Evolutionary conservation across 35 echinoderm and acorn worm genomes (phyloP), one percentile per base, ranked within the genome.

Genomic region (Chiridota heheva): DNA sequence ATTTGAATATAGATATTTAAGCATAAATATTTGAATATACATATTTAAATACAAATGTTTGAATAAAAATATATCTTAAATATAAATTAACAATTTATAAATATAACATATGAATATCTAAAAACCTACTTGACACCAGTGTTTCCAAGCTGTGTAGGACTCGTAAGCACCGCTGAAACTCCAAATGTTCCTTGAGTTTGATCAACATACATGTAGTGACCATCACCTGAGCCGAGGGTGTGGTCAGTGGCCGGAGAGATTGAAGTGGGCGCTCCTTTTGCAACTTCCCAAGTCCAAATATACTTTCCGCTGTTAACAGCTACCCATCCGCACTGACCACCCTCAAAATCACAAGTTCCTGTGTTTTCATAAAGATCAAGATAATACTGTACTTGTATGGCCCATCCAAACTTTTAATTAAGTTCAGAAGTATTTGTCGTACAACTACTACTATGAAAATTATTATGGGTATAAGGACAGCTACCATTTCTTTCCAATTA

Each of bases 321-420:
- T 42, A 56, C 40, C 82, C 82, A 86, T 6, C 70, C 82, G 46
- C 82, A 86, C 15, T 60, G 55, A 42, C 70, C 70, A 63, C 27
- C 37, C 44, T 86, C 82, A 86, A 86, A 86, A 28, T 73, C 70
- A 86, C 82, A 86, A 25, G 69, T 56, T 16, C 82, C 82, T 86
- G 22, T 1, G n/a, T n/a, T n/a, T n/a, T n/a, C n/a, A n/a, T n/a
- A n/a, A n/a, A n/a, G n/a, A n/a, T n/a, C n/a, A n/a, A n/a, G n/a
- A n/a, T n/a, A n/a, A n/a, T n/a, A n/a, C n/a, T n/a, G n/a, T n/a
- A n/a, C n/a, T n/a, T n/a, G n/a, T n/a, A n/a, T n/a, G n/a, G n/a
- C n/a, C n/a, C n/a, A n/a, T n/a, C n/a, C n/a, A n/a, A n/a, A n/a
- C n/a, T n/a, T n/a, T n/a, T n/a, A n/a, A n/a, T n/a, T n/a, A n/a